phyloP scores from a whole-genome alignment of 2,888 invertebrate species.

The Mechanitis mazaeus region DNA sequence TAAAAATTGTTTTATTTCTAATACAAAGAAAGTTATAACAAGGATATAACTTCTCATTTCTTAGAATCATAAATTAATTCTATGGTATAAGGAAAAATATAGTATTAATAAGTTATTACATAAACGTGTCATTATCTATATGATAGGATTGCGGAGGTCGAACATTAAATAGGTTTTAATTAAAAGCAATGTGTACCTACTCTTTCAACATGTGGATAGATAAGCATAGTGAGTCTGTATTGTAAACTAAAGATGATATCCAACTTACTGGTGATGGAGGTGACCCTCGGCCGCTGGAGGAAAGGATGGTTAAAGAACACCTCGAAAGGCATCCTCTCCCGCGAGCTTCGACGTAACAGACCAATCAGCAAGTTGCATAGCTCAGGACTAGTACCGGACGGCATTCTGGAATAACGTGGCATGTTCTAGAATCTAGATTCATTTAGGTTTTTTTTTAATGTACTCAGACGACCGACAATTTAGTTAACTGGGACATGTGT shows the following conservation, averaged over 20 bases:
- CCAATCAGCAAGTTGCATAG: conserved; percentile 90
- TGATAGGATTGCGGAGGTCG: background rate
- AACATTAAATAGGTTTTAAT: background rate
- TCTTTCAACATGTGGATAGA: background rate
- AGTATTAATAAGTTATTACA: no score
- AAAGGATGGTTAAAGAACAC: conserved; percentile 97
- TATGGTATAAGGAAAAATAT: no score
- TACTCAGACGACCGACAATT: no score
- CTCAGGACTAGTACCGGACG: conserved; percentile 93
- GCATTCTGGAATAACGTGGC: conserved; percentile 82
- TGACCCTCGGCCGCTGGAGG: conserved; percentile 80
- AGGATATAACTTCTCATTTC: no score
- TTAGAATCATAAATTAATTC: no score
- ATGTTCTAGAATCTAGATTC: conserved; percentile 3
- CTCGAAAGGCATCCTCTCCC: conserved; percentile 97
- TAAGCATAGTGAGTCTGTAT: background rate
- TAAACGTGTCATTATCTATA: no score
- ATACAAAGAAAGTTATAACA: no score
- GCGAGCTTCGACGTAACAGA: conserved; percentile 92
- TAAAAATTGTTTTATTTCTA: no score
- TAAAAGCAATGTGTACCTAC: background rate
- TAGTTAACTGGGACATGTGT: no score
- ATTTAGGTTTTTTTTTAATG: background rate
- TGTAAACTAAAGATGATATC: background rate
- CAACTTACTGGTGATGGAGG: conserved; percentile 67